Conservation (phyloP, 2,888 invertebrate genomes). For the Hyppa rectilinea region DNA sequence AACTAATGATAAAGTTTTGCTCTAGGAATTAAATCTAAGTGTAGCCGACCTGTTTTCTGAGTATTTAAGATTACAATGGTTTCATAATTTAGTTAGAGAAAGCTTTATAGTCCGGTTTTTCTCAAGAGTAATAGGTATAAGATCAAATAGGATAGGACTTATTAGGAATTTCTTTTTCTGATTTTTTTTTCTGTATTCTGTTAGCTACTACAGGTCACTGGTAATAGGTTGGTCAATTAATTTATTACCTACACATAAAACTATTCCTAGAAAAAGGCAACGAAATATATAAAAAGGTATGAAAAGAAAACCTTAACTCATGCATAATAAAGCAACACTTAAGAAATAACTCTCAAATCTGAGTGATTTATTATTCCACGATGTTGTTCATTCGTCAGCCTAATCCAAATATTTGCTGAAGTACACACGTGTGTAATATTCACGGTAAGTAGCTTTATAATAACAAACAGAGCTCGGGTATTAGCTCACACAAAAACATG, state of each 20-base stretch:
- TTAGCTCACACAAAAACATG: conserved; percentile 14
- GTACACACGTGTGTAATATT: background rate
- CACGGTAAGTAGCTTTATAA: background rate
- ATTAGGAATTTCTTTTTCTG: background rate
- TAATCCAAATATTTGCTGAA: conserved; percentile 6
- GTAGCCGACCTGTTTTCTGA: background rate
- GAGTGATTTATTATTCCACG: background rate
- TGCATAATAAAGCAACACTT: background rate
- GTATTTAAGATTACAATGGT: conserved; percentile 3
- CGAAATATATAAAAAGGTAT: background rate
- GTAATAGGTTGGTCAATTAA: background rate
- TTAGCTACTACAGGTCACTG: background rate
- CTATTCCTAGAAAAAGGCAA: background rate
- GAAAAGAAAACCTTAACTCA: too few relatives aligned
- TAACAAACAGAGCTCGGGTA: conserved; percentile 10
- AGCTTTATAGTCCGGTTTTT: background rate
- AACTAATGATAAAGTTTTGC: conserved; percentile 20
- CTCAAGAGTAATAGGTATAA: background rate
- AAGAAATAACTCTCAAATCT: background rate
- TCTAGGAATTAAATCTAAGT: conserved; percentile 6
- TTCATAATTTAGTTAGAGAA: background rate
- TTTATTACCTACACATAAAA: background rate
- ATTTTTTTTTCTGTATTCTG: background rate
- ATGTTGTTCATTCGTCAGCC: background rate
- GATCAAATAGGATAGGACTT: background rate